A percentile compares a stretch with the other conserved stretches of the same genome.
Evolutionary conservation across 2,113 vertebrate genomes (phyloP).

Genomic region (Plecotus auritus): DNA sequence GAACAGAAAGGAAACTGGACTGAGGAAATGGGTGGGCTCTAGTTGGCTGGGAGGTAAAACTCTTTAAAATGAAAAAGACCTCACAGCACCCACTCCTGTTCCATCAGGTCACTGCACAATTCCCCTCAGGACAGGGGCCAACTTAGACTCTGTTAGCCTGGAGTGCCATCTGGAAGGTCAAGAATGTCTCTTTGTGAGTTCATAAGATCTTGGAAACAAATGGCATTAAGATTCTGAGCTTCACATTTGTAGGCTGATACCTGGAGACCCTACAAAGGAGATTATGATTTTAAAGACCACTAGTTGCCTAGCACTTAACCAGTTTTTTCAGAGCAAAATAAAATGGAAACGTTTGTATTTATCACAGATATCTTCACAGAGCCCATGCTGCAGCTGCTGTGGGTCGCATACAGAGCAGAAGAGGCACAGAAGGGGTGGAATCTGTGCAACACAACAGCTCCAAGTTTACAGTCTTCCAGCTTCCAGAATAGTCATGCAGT

Average conservation of each 20-base stretch:
- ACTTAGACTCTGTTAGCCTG: not conserved
- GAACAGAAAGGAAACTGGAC: not conserved
- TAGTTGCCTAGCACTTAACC: not conserved
- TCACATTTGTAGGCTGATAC: not conserved
- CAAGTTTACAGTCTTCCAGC: not conserved
- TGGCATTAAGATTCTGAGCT: not conserved
- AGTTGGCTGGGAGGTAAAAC: not conserved
- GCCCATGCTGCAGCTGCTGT: not conserved
- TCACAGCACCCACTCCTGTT: not conserved
- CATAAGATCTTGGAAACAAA: not conserved
- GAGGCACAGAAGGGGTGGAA: not conserved
- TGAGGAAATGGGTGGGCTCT: not conserved
- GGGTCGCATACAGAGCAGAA: not conserved
- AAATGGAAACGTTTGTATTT: not conserved
- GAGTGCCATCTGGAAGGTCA: fast-evolving
- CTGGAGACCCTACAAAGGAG: not conserved
- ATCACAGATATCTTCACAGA: not conserved
- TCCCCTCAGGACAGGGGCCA: fast-evolving
- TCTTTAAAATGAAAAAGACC: not conserved
- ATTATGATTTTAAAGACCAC: not conserved
- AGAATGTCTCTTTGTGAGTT: not conserved
- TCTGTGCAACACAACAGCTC: not conserved
- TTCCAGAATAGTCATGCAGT: not conserved
- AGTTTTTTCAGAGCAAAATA: not conserved
- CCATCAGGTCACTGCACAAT: not conserved